Evolutionary conservation across 2,113 vertebrate genomes (phyloP).

Genomic region (Phyllopteryx taeniolatus): DNA sequence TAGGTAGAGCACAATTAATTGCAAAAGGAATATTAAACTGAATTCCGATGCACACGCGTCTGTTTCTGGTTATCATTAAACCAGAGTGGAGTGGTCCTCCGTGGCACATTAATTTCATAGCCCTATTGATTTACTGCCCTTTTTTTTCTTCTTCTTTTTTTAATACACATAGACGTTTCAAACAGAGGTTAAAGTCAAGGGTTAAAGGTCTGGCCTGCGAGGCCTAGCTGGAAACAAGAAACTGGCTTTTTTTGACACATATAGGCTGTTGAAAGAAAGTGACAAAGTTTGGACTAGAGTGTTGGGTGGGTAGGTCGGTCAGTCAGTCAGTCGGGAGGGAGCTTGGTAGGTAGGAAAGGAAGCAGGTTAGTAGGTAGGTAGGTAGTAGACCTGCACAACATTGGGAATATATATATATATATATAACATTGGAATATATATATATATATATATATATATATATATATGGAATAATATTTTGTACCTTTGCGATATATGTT

Average conservation of each 20-base stretch:
- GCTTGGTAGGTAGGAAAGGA: neutral
- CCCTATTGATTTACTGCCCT: conserved; percentile 1
- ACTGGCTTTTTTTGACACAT: neutral
- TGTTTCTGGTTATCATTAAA: conserved; percentile 8
- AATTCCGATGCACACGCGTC: neutral
- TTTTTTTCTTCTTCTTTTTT: neutral
- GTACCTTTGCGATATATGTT: no score
- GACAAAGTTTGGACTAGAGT: neutral
- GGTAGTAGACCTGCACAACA: no score
- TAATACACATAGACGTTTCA: neutral
- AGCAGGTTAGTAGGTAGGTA: neutral
- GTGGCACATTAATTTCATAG: conserved; percentile 9
- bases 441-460: no score
- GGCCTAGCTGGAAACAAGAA: neutral
- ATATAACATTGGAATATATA: no score
- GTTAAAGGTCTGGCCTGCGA: neutral
- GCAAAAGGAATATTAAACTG: neutral
- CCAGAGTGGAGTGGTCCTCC: neutral
- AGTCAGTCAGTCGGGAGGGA: no score
- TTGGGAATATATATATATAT: no score
- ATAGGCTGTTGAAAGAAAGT: neutral
- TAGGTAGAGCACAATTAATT: neutral
- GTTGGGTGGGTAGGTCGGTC: neutral
- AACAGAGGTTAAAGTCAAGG: conserved; percentile 7
- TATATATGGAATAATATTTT: no score